Evolutionary conservation across 2,113 vertebrate species (phyloP).

Genomic region (Silurus glanis): DNA sequence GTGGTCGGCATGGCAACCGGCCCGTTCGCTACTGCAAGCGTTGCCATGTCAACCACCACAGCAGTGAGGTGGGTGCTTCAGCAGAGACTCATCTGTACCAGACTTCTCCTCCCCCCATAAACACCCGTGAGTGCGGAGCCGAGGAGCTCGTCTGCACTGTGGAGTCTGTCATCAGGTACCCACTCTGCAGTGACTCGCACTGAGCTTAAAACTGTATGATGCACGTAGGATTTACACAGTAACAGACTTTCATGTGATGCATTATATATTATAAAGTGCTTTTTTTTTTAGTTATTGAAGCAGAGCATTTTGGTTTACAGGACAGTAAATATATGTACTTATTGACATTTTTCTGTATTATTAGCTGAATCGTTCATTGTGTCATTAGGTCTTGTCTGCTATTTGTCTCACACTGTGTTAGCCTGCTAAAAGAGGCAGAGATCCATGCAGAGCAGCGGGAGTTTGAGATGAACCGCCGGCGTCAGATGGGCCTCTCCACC

Average conservation of each 20-base stretch:
- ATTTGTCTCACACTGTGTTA: constrained; percentile 55
- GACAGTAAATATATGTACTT: background rate
- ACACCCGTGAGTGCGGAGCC: constrained; percentile 93
- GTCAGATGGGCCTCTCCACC: constrained; percentile 94
- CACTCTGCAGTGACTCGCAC: background rate
- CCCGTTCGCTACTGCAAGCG: constrained; percentile 97
- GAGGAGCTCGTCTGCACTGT: constrained; percentile 97
- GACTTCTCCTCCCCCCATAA: constrained; percentile 97
- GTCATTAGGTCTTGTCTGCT: background rate
- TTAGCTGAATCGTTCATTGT: background rate
- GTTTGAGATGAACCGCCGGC: constrained; percentile 88
- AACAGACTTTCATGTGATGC: constrained; percentile 2
- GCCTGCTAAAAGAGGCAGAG: constrained; percentile 95
- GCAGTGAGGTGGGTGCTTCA: constrained; percentile 87
- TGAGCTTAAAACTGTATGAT: background rate
- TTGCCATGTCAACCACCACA: constrained; percentile 98
- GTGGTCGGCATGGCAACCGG: constrained; percentile 93
- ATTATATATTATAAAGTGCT: background rate
- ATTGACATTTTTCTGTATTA: background rate
- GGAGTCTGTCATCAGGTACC: constrained; percentile 95
- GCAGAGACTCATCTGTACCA: constrained; percentile 96
- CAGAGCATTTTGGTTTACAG: background rate
- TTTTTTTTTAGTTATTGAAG: background rate
- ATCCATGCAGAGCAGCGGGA: constrained; percentile 96
- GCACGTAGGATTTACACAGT: background rate